Conservation (phyloP, 2,888 invertebrate genomes). For the Epistrophe grossulariae region DNA sequence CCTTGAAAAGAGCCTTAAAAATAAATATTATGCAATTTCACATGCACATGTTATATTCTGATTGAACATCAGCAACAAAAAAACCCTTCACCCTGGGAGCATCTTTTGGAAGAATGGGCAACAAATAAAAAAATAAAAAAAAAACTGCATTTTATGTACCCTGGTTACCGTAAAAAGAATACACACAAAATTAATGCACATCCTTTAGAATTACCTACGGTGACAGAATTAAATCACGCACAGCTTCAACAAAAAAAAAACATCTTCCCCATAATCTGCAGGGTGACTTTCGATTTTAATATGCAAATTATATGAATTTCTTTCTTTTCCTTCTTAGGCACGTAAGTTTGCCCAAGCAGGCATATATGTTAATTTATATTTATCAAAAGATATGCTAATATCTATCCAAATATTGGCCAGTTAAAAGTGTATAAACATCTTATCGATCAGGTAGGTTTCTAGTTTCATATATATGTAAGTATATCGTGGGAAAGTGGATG, state of each 20-base stretch:
- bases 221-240: conserved; percentile 73
- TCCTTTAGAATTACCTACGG: conserved; percentile 52
- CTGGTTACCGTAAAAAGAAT: not conserved
- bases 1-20: not conserved
- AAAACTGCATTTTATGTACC: conserved; percentile 55
- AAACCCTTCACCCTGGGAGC: conserved; percentile 58
- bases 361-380: not conserved
- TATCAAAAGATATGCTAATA: conserved; percentile 59
- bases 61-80: conserved; percentile 15
- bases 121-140: conserved; percentile 43
- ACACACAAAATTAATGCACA: conserved; percentile 35
- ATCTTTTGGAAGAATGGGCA: conserved; percentile 37
- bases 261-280: conserved; percentile 45
- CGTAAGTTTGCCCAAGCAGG: conserved; percentile 22
- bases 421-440: conserved; percentile 3
- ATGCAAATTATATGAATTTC: conserved; percentile 58
- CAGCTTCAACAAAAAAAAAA: conserved; percentile 13
- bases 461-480: not conserved
- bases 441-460: conserved; percentile 43
- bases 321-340: conserved; percentile 49
- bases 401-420: conserved; percentile 38
- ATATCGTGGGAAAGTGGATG: conserved; percentile 68
- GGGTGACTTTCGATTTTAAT: conserved; percentile 63
- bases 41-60: not conserved
- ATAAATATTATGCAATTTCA: conserved; percentile 66